Conservation (phyloP, 2,888 invertebrate species). For the Danaus chrysippus region DNA sequence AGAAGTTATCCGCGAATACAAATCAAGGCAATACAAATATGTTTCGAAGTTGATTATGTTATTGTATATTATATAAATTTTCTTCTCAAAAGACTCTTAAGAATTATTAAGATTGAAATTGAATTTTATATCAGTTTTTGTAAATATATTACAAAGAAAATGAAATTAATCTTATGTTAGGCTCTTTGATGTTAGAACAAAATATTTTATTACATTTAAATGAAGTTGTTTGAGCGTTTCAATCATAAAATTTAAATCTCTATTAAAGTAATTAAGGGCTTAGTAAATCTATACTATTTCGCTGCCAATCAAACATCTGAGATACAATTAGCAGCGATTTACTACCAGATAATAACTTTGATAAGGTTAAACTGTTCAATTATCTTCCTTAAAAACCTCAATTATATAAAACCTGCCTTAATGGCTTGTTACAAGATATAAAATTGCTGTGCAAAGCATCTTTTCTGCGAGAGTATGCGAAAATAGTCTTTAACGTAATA, state of each 20-base stretch:
- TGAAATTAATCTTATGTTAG: too few species aligned
- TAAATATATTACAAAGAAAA: too few species aligned
- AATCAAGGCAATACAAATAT: too few species aligned
- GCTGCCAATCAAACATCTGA: slow-evolving; percentile 7
- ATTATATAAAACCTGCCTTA: background rate
- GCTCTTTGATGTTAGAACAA: too few species aligned
- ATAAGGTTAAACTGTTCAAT: slow-evolving; percentile 7
- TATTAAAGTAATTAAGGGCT: background rate
- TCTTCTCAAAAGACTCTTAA: too few species aligned
- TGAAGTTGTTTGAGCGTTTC: background rate
- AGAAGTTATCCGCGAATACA: too few species aligned
- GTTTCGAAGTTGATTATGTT: too few species aligned
- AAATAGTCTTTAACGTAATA: background rate
- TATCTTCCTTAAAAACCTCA: slow-evolving; percentile 5
- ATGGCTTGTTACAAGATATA: background rate
- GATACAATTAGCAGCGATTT: slow-evolving; percentile 5
- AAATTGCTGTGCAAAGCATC: background rate
- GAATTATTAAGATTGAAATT: too few species aligned
- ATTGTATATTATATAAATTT: too few species aligned
- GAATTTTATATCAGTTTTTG: too few species aligned
- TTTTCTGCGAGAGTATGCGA: background rate
- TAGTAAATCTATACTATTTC: background rate
- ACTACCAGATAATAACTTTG: slow-evolving; percentile 5
- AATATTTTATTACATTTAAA: too few species aligned
- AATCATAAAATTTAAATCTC: background rate